phyloP scores from a whole-genome alignment of 2,113 vertebrate species.

The Phyllostomus discolor region DNA sequence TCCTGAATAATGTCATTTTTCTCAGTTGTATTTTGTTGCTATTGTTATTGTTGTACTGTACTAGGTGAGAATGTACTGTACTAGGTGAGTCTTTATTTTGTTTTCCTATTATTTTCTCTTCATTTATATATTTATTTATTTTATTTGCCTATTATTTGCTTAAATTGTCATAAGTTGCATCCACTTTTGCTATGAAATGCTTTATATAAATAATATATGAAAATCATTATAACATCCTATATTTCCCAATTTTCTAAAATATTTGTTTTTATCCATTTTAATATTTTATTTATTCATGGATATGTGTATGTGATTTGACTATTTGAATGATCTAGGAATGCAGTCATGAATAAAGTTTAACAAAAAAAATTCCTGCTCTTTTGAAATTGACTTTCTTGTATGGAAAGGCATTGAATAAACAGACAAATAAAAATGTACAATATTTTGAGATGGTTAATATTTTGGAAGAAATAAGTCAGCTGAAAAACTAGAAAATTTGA shows the following conservation, averaged over 20 bases:
- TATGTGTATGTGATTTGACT: neutral
- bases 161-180: neutral
- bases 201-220: neutral
- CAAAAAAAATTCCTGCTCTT: neutral
- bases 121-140: neutral
- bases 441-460: neutral
- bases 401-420: neutral
- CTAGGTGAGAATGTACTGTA: fast-evolving
- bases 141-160: neutral
- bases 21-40: neutral
- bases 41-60: neutral
- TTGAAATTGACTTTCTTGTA: neutral
- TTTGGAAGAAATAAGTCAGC: neutral
- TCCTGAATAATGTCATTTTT: neutral
- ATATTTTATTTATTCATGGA: neutral
- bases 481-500: neutral
- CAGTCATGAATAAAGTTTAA: neutral
- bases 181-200: neutral
- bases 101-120: neutral
- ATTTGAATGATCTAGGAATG: neutral
- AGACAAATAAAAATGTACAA: neutral
- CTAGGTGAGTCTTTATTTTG: neutral
- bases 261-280: neutral
- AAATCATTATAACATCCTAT: neutral
- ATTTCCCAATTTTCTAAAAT: neutral